Evolutionary conservation across 2,113 vertebrate genomes (phyloP), one percentile per base, ranked within the genome.

Genomic region (Vombatus ursinus): DNA sequence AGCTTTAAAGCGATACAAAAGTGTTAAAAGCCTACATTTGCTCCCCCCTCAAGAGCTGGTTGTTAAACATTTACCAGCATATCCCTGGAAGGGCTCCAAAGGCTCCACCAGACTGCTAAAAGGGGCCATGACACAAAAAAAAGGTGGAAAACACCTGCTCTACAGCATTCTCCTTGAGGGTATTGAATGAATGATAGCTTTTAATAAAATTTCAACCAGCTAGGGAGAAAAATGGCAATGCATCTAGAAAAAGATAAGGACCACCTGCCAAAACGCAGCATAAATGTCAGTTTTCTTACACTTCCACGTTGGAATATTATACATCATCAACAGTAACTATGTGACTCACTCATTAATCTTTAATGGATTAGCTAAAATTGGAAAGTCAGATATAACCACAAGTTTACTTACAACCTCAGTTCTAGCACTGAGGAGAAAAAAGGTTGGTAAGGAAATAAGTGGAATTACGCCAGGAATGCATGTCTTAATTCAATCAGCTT

Each of bases 361-460:
- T 89, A 94, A 28, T 95, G 96, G 96, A 53, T 96, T 93, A 94
- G 95, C 97, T 97, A 97, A 97, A 96, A 97, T 97, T 96, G 97
- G 97, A 91, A 95, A 98, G 95, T 94, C 96, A 96, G 94, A 96
- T 97, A 95, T 96, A 97, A 98, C 93, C 95, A 97, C n/a, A 37
- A 16, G 2, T 91, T 96, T 93, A 96, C 96, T 97, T 96, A 93
- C 96, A 97, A 92, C 92, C 92, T 96, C 89, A 24, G 92, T 92
- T 52, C 95, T 90, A 25, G 53, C 95, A 61, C 11, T 28, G 93
- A 96, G 94, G 92, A 95, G 97, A 97, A 53, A 84, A 96, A 98
- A 96, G 24, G 94, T 98, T 97, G 84, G 97, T 28, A 95, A 97
- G 96, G 93, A 97, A 98, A 98, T 95, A 96, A 97, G 96, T 92